phyloP scores from a whole-genome alignment of 1,140 invertebrate species.

The Wiebesia pumilae region DNA sequence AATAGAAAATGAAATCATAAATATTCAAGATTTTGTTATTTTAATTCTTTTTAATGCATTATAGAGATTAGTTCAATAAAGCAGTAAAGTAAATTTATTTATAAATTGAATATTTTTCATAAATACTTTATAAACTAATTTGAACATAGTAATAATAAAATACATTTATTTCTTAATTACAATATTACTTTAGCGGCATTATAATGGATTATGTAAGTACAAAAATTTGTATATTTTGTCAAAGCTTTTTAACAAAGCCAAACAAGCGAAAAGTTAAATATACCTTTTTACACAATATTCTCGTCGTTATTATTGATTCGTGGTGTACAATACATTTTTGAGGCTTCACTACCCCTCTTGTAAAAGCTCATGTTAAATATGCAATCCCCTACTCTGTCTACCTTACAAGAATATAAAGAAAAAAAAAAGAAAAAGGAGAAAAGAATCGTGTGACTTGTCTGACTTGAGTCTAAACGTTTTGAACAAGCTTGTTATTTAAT shows the following conservation, averaged over 20 bases:
- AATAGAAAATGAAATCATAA: no score
- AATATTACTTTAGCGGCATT: no score
- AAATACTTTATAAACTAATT: background rate
- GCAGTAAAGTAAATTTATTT: no score
- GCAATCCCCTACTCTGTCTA: constrained; percentile 65
- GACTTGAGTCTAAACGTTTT: constrained; percentile 20
- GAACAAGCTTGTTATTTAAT: background rate
- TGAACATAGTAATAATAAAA: background rate
- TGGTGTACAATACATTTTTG: constrained; percentile 70
- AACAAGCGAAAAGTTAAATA: constrained; percentile 51
- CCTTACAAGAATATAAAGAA: constrained; percentile 63
- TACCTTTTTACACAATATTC: constrained; percentile 55
- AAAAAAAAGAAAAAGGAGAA: constrained; percentile 58
- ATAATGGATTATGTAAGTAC: no score
- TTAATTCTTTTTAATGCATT: no score
- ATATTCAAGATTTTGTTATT: no score
- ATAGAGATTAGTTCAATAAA: no score
- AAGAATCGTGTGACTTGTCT: constrained; percentile 56
- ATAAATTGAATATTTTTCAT: background rate
- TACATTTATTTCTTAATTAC: no score
- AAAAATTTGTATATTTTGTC: background rate
- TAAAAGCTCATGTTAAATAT: constrained; percentile 67
- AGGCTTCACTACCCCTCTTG: constrained; percentile 70
- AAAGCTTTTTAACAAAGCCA: constrained; percentile 43
- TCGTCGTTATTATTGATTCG: constrained; percentile 69